These are phyloP conservation scores for Silurus glanis DNA, from an alignment of 2,113 vertebrate genomes.

Conservation along the genomic window DNA sequence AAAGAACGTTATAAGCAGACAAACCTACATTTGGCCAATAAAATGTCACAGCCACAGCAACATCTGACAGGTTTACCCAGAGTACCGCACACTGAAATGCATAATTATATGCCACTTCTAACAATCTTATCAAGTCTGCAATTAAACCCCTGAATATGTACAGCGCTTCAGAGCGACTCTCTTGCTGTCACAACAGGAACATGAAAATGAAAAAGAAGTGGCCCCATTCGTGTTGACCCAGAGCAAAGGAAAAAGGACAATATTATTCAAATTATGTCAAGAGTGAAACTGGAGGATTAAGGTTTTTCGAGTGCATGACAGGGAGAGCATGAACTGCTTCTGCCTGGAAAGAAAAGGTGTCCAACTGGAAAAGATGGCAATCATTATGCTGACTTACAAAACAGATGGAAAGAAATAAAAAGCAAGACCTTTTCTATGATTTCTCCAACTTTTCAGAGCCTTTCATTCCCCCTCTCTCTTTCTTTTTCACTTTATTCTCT, in stretches of 20 bases:
- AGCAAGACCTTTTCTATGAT: constrained; percentile 30
- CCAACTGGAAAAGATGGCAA: neutral
- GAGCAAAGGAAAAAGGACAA: neutral
- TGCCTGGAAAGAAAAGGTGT: neutral
- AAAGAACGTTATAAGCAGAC: neutral
- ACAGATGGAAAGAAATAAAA: constrained; percentile 30
- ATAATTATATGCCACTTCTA: neutral
- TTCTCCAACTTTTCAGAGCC: neutral
- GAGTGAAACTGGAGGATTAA: neutral
- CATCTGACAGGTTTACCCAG: neutral
- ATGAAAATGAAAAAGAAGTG: neutral
- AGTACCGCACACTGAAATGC: neutral
- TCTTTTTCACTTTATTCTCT: neutral
- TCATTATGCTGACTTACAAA: constrained; percentile 5
- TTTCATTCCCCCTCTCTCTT: neutral
- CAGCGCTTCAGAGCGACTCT: neutral
- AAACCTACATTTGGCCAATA: neutral
- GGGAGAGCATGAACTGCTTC: constrained; percentile 5
- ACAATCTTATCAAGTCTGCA: neutral
- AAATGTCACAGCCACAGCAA: neutral
- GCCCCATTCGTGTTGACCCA: neutral
- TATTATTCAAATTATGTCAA: constrained; percentile 8
- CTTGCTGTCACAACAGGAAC: neutral
- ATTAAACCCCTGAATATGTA: neutral
- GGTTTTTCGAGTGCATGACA: neutral